Percentiles rank a stretch among this genome's conserved stretches.
Conservation (phyloP, 2,113 vertebrate genomes). For the Sinocyclocheilus anshuiensis region DNA sequence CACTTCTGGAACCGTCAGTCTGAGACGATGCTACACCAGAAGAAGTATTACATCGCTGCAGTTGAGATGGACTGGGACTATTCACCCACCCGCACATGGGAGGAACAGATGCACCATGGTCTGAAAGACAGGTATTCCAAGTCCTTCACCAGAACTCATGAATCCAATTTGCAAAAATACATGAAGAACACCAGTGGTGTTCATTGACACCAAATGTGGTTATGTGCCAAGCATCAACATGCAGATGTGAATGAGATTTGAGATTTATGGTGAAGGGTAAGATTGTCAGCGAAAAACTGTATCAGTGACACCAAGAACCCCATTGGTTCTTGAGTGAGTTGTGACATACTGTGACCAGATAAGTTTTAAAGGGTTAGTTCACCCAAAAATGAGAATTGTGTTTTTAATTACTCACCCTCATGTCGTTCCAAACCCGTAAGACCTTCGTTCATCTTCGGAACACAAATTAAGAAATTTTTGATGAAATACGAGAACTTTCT, state of each 20-base stretch:
- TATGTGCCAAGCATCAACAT: background rate
- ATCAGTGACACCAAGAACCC: too few species aligned
- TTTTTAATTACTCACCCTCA: too few species aligned
- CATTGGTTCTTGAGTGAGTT: background rate
- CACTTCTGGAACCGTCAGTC: slow-evolving; percentile 51
- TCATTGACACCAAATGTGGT: background rate
- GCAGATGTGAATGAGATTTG: too few species aligned
- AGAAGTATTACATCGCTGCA: slow-evolving; percentile 87
- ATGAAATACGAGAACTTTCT: too few species aligned
- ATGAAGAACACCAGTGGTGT: background rate
- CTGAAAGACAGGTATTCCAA: slow-evolving; percentile 79
- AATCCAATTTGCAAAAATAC: background rate
- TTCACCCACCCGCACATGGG: slow-evolving; percentile 86
- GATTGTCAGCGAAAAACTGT: too few species aligned
- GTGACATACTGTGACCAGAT: background rate
- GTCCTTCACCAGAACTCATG: background rate
- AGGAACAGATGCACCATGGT: slow-evolving; percentile 76
- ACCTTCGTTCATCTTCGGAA: too few species aligned
- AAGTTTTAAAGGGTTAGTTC: too few species aligned
- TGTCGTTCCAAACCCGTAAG: too few species aligned
- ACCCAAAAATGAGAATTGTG: too few species aligned
- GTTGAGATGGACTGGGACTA: slow-evolving; percentile 93
- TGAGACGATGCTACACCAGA: slow-evolving; percentile 71
- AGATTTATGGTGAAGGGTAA: too few species aligned
- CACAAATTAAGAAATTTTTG: too few species aligned